Conservation (phyloP, 2,888 invertebrate species). For the Phlogophora meticulosa region DNA sequence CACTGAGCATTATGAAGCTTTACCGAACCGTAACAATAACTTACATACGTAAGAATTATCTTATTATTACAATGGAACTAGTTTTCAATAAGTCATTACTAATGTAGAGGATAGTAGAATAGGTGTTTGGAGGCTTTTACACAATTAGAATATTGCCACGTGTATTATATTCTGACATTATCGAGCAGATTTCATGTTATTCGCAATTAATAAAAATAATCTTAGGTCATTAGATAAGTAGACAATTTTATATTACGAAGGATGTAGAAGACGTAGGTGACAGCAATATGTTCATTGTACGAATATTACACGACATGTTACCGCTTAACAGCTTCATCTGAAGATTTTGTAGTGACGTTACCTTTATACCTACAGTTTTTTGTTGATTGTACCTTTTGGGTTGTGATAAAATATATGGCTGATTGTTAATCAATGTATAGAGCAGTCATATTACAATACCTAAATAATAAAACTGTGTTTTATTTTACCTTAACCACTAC, state of each 20-base stretch:
- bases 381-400: conserved; percentile 74
- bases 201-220: conserved; percentile 74
- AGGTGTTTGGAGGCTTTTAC: conserved; percentile 91
- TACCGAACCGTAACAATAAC: conserved; percentile 86
- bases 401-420: conserved; percentile 84
- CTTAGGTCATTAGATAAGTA: conserved; percentile 77
- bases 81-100: conserved; percentile 71
- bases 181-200: conserved; percentile 81
- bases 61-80: conserved; percentile 73
- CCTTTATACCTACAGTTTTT: conserved; percentile 48
- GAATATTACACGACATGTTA: conserved; percentile 70
- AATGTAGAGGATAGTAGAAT: conserved; percentile 82
- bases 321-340: conserved; percentile 69
- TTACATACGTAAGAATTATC: conserved; percentile 83
- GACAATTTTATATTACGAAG: conserved; percentile 85
- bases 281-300: conserved; percentile 66
- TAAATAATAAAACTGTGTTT: conserved; percentile 64
- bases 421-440: conserved; percentile 82
- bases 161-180: conserved; percentile 83
- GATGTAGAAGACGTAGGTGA: conserved; percentile 72
- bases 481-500: conserved; percentile 46
- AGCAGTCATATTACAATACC: conserved; percentile 74
- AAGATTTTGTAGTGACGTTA: conserved; percentile 68
- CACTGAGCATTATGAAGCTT: conserved; percentile 80
- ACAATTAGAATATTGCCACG: conserved; percentile 84